Base-by-base conservation (phyloP, 2,113 vertebrate genomes). In the Lepisosteus osseus region DNA sequence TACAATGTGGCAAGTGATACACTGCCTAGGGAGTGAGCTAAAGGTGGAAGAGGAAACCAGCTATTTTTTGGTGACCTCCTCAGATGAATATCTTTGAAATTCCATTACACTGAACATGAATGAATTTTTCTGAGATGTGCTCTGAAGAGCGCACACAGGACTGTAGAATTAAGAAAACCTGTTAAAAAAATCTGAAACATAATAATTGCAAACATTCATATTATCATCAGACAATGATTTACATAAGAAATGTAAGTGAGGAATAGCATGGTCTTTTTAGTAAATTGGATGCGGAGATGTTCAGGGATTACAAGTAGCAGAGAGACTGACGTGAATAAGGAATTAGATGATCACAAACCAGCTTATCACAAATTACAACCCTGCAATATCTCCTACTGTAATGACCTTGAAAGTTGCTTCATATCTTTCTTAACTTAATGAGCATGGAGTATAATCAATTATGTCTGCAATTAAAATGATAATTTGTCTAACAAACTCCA, bases 391-490 rank as follows among this genome's bases (percentile, higher is more conserved):
- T 89, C 87, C 83, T 89, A 84, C 83, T 75, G 75, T 84, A 90
- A 88, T 89, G 90, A 92, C 90, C 86, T 91, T 91, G 87, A 89
- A 85, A 86, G 82, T 78, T 79, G 79, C 82, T 79, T 84, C 81
- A 81, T 79, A 84, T 81, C 87, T 86, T 90, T 78, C 72, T 78
- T 87, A 88, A 89, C 85, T 86, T 86, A 88, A 90, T 82, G 79
- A 89, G 78, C 84, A 87, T 74, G 76, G 80, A 82, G 75, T 83
- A 88, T 87, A 89, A 90, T 92, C 88, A 91, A 86, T 92, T 92
- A 87, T 66, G 55, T 71, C 78, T 85, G 82, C 83, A 91, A 91
- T 92, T 92, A 91, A 89, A 89, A 90, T 87, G 72, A 85, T 77
- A 87, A 89, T 91, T 87, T 86, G 80, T 85, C 83, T 83, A 81